Conservation (phyloP, 2,888 invertebrate genomes). For the Drosophila fulvimacula region DNA sequence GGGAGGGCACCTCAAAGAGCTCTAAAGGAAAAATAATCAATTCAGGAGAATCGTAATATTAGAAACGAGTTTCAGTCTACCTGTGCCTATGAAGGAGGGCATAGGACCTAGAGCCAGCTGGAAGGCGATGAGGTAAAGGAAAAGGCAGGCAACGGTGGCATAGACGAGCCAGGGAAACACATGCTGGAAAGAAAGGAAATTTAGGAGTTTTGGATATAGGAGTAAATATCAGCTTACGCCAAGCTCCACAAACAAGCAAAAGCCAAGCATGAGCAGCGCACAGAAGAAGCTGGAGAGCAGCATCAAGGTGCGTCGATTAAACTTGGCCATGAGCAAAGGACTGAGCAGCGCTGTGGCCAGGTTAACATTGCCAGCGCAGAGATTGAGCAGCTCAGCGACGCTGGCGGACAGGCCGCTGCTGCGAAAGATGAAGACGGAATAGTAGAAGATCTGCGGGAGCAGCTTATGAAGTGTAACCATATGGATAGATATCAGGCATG, state of each 20-base stretch:
- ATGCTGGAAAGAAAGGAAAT: constrained; percentile 12
- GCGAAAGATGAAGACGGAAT: constrained; percentile 54
- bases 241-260: constrained; percentile 40
- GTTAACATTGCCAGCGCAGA: constrained; percentile 47
- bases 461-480: not conserved
- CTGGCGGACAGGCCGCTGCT: constrained; percentile 37
- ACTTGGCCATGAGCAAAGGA: constrained; percentile 55
- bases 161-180: constrained; percentile 42
- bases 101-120: constrained; percentile 55
- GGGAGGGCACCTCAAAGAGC: constrained; percentile 56
- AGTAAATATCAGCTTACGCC: constrained; percentile 26
- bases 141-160: constrained; percentile 45
- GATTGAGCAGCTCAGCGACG: constrained; percentile 39
- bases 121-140: constrained; percentile 48
- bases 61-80: constrained; percentile 5
- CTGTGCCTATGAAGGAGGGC: constrained; percentile 60
- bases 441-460: constrained; percentile 52
- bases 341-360: constrained; percentile 40
- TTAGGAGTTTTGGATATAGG: not conserved
- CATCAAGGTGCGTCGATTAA: constrained; percentile 61
- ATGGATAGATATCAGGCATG: too few relatives aligned
- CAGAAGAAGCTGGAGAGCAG: constrained; percentile 43
- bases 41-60: not conserved
- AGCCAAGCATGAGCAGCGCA: constrained; percentile 45
- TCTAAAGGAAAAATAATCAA: constrained; percentile 49